Base-by-base conservation (phyloP, 2,113 vertebrate genomes). In the Pterophyllum scalare region DNA sequence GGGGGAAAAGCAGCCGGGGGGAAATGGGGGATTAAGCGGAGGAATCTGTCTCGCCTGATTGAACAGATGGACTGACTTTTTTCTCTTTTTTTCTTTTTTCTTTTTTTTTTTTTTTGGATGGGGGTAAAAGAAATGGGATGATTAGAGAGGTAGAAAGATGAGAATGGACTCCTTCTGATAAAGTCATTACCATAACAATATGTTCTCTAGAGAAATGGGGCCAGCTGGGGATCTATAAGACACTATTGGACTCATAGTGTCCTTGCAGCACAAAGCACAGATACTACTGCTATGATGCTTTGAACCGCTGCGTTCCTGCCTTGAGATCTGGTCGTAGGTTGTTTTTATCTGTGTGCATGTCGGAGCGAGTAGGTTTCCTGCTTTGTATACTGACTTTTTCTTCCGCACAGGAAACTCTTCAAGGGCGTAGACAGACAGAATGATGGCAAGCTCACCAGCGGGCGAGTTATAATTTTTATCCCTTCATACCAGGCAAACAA, bases 141-240 rank as follows among this genome's bases (percentile, higher is more conserved):
- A 92, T 91, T 75, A 89, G 74, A 89, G 88, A 80, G 52, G 81
- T 72, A 77, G 84, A 78, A 84, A 85, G 61, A 87, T 91, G 87
- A 85, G 77, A 82, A 90, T 90, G 75, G 70, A 89, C 67, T 84
- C 40, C 59, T 82, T 85, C 83, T 64, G 80, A 74, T 76, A 59
- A 79, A 85, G 28, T 28, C 33, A 85, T 93, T 91, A 92, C 67
- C 89, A 91, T 91, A 85, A 91, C 91, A 91, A 91, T 87, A 77
- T 84, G 78, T 84, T 84, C 72, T 26, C 20, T 8, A 1, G 79
- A 88, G 67, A 76, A 79, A 83, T 72, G 59, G 40, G 38, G 40
- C 75, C 87, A 87, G 59, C 58, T 86, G 79, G 87, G 80, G 62
- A 77, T 38, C 35, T 64, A 40, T 52, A 9, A 58, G 49, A 70